Evolutionary conservation across 2,113 vertebrate species (phyloP).

Genomic region (Rhynchopsitta pachyrhyncha): DNA sequence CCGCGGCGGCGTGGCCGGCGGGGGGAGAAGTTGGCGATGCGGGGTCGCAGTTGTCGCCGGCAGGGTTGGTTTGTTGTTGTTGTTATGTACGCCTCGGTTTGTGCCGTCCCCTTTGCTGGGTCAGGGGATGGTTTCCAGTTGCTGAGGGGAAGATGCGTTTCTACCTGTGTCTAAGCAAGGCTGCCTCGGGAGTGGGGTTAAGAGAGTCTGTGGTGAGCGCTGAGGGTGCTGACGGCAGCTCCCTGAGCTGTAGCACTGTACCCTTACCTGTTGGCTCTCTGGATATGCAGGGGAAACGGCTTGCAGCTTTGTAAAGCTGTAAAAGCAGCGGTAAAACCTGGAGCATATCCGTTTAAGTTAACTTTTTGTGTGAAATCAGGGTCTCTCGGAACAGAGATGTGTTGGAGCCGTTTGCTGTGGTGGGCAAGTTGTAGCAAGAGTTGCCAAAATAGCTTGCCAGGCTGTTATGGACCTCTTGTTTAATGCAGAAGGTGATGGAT

Average conservation of each 20-base stretch:
- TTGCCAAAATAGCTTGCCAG: not conserved
- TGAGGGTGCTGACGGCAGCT: not conserved
- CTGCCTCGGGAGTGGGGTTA: not conserved
- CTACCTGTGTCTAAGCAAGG: not conserved
- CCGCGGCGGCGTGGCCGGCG: no score
- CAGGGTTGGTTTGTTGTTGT: not conserved
- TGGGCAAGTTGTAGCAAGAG: not conserved
- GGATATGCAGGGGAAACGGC: rapidly evolving
- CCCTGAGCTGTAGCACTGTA: rapidly evolving
- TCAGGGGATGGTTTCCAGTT: not conserved
- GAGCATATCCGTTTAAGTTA: not conserved
- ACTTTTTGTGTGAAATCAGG: not conserved
- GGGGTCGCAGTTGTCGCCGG: not conserved
- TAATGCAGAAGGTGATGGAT: not conserved
- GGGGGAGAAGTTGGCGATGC: not conserved
- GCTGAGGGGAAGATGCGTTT: not conserved
- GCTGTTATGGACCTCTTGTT: rapidly evolving
- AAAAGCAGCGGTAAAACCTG: not conserved
- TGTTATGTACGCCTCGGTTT: not conserved
- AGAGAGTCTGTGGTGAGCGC: not conserved
- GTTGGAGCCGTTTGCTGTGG: not conserved
- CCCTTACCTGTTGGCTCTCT: rapidly evolving
- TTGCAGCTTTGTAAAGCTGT: not conserved
- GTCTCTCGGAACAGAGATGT: rapidly evolving
- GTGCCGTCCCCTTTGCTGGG: rapidly evolving